Percentiles rank a stretch among this genome's conserved stretches.
Evolutionary conservation across 2,113 vertebrate species (phyloP).

Genomic region (Osmerus mordax): DNA sequence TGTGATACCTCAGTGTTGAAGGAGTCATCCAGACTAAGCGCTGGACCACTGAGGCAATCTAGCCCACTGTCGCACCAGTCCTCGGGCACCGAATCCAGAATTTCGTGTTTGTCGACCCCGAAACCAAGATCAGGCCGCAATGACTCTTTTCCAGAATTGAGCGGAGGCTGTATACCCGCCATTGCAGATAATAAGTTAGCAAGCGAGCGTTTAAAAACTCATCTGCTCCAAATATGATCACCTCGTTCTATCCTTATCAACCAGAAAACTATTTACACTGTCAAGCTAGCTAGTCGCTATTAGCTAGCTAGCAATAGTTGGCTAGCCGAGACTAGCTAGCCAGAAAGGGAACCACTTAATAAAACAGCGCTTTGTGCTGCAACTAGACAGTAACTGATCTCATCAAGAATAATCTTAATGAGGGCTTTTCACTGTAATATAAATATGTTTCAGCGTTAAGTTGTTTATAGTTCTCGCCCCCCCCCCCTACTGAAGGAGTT

Average conservation of each 20-base stretch:
- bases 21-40: conserved; percentile 34
- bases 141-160: conserved; percentile 26
- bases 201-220: background rate
- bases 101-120: conserved; percentile 21
- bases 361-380: conserved; percentile 22
- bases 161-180: conserved; percentile 33
- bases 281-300: background rate
- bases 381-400: background rate
- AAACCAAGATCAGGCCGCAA: conserved; percentile 27
- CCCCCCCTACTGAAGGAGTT: conserved; percentile 32
- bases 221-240: no score
- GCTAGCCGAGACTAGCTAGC: background rate
- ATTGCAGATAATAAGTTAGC: conserved; percentile 21
- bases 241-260: no score
- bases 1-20: conserved; percentile 23
- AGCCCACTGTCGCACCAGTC: conserved; percentile 81
- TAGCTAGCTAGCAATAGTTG: background rate
- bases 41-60: conserved; percentile 65
- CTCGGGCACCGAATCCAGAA: conserved; percentile 34
- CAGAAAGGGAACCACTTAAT: background rate
- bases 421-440: background rate
- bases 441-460: background rate
- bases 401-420: conserved; percentile 2
- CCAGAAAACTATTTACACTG: background rate
- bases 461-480: conserved; percentile 41